Evolutionary conservation across 2,113 vertebrate genomes (phyloP), one percentile per base, ranked within the genome.

Genomic region (Amblyopsis rosae): DNA sequence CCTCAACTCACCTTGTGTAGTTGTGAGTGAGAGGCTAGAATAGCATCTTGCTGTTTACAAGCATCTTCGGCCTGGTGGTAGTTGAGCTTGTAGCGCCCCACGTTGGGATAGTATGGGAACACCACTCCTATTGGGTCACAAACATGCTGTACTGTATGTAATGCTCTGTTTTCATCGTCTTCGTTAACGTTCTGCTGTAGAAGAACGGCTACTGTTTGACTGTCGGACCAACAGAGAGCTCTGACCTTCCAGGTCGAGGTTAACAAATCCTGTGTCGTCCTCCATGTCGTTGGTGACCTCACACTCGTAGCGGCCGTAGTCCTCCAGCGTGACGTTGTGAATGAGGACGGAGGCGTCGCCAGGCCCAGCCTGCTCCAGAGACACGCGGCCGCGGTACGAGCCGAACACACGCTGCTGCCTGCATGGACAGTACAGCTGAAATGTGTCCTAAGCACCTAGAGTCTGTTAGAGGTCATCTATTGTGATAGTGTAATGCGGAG

Each of bases 271-370:
- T 0, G 94, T 93, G 70, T 98, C 96, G 0, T 98, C 96, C 67
- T 99, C 96, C 57, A 99, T 92, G 87, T 98, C 96, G 1, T 98
- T 93, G 69, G 96, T 98, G 84, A 99, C 96, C 81, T 99, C 96
- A 8, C 97, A 99, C 84, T 98, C 96, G 0, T 97, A 99, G 76
- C 94, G 95, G 1, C 97, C 96, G 0, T 98, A 96, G 85, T 99
- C 97, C 77, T 97, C 94, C 66, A 98, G 92, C 2, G 96, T 97
- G 67, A 99, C 90, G 33, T 99, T 97, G 57, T 94, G 94, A 83
- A 98, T 94, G 82, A 98, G 89, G 71, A 99, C 90, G 0, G 96
- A 98, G 19, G 96, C 96, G 0, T 98, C 97, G 0, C 94, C 94
- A 0, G 81, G 82, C 0, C 94, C 96, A 0, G 92, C 93, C 50